Evolutionary conservation across 2,888 invertebrate species (phyloP), one percentile per base, ranked within the genome.

Genomic region (Hesperia comma): DNA sequence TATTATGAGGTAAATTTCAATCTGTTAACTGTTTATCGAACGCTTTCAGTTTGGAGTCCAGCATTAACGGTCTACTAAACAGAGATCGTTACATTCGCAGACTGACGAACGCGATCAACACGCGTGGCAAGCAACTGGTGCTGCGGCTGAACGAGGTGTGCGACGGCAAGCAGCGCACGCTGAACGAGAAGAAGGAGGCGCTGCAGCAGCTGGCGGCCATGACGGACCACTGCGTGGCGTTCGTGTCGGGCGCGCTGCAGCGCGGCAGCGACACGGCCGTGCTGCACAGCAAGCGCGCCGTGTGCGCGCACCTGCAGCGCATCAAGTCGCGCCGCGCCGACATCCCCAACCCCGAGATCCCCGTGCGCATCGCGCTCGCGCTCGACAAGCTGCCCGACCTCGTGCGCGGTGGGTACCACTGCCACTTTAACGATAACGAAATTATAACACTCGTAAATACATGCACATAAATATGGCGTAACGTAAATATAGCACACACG

Each of bases 311-410:
- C 88, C 92, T 97, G 77, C 96, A 96, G 86, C 94, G 97, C 81
- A 95, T 97, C 78, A 97, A 97, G 88, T 95, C 95, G 77, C 95
- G 96, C 71, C 94, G 97, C 76, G 97, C 97, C 2, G 97, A 97
- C 90, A 97, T 97, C 82, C 97, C 97, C 72, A 97, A 97, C 93
- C 97, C 97, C 17, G 97, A 97, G 90, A 96, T 97, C 75, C 97
- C 97, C 41, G 97, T 97, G 72, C 94, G 97, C 79, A 97, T 97
- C 84, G 95, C 95, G 83, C 93, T 97, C 68, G 95, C 95, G 76
- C 90, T 97, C 71, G 97, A 97, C 84, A 96, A 96, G 92, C 95
- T 97, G 77, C 95, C 96, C 60, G 97, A 97, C 81, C 93, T 97
- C 66, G 94, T 96, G 76, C 95, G 96, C 93, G 96, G 96, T 96